Evolutionary conservation across 2,888 invertebrate species (phyloP), one percentile per base, ranked within the genome.

Genomic region (Eupithecia abbreviata): DNA sequence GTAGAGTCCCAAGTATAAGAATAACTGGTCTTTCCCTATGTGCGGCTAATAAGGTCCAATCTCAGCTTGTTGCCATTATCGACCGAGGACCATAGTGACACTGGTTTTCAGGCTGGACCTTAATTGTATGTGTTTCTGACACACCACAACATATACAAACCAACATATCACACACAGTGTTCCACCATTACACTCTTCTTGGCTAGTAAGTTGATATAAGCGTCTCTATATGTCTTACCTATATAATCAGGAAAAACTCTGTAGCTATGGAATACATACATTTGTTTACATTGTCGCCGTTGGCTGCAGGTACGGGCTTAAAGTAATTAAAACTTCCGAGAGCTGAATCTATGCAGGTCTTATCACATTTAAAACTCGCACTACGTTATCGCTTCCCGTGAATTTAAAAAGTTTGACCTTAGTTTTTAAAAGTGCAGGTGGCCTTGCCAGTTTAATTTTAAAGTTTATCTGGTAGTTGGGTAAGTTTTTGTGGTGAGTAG

Each of bases 291-390:
- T 77, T 77, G 78, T 74, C 78, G 78, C 82, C 79, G 77, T 79
- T 78, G 77, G 77, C 77, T 76, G 75, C 83, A 84, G 82, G 74
- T 62, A 67, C 72, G 72, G 67, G 7, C 68, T 85, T 87, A 84
- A 88, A 88, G 89, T 89, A 90, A 90, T 90, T 89, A 89, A 89
- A 89, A 90, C 85, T 89, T 88, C 79, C 82, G 85, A 85, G 85
- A 86, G 86, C 81, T 79, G 81, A 84, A 84, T 78, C 82, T 80
- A 81, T 81, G 76, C 73, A 74, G 75, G 76, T 78, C 79, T 81
- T 77, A 81, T 80, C 71, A 71, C 77, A 70, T 77, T 77, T 76
- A 43, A 70, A 74, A 79, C 77, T 77, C 72, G 72, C 76, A 72
- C 67, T 77, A 75, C 79, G 78, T 80, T 77, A 80, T 77, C 76